Conservation (phyloP, 2,888 invertebrate species). For the Oxyteleia sp. region DNA sequence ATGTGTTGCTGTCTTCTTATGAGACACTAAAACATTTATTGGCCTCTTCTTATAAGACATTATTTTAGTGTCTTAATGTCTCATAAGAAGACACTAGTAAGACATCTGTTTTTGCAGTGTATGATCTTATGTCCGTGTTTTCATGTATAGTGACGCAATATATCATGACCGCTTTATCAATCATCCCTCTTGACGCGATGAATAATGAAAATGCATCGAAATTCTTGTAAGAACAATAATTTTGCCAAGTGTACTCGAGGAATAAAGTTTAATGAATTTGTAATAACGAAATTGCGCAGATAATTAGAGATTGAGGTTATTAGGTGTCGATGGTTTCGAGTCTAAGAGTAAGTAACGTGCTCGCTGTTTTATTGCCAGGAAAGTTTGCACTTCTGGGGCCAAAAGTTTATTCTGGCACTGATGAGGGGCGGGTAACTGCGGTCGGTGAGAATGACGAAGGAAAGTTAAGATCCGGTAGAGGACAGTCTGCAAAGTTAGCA, state of each 20-base stretch:
- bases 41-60: too few relatives aligned
- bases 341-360: constrained; percentile 75
- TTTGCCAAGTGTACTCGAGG: neutral
- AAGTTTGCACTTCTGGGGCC: constrained; percentile 81
- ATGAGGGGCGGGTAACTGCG: constrained; percentile 76
- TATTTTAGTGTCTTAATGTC: too few relatives aligned
- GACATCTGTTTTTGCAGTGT: too few relatives aligned
- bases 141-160: too few relatives aligned
- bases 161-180: too few relatives aligned
- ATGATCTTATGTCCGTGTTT: too few relatives aligned
- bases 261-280: constrained; percentile 34
- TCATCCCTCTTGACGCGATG: too few relatives aligned
- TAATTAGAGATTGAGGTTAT: constrained; percentile 81
- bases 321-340: constrained; percentile 80
- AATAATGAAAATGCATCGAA: too few relatives aligned
- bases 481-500: constrained; percentile 85
- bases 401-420: constrained; percentile 82
- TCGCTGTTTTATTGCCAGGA: constrained; percentile 82
- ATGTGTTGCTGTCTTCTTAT: too few relatives aligned
- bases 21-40: too few relatives aligned
- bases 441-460: constrained; percentile 83
- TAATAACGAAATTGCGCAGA: constrained; percentile 67
- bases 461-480: constrained; percentile 84
- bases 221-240: constrained; percentile 1
- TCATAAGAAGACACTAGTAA: too few relatives aligned